Conservation (phyloP, 2,888 invertebrate genomes). For the Cenopis cana region DNA sequence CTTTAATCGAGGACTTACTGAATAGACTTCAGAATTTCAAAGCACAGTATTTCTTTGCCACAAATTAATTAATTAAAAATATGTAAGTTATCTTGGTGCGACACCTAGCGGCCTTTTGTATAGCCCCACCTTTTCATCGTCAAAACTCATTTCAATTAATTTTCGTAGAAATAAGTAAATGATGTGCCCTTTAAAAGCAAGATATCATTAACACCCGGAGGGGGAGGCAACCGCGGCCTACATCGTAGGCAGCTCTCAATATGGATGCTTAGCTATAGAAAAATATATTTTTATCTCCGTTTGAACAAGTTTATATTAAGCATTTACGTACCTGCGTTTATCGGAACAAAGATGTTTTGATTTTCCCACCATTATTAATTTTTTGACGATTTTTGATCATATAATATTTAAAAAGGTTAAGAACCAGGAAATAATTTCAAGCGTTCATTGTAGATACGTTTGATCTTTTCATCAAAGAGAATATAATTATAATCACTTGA, state of each 20-base stretch:
- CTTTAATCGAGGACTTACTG: conserved; percentile 67
- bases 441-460: too few species aligned
- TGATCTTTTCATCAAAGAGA: too few species aligned
- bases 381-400: neutral
- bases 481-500: too few species aligned
- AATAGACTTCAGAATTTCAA: conserved; percentile 70
- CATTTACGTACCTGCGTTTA: neutral
- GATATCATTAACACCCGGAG: conserved; percentile 82
- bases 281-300: neutral
- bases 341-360: neutral
- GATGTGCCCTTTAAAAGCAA: conserved; percentile 82
- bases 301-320: neutral
- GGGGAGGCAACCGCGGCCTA: conserved; percentile 45
- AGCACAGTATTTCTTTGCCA: conserved; percentile 77
- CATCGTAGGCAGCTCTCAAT: neutral
- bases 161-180: conserved; percentile 84
- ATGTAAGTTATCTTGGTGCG: conserved; percentile 81
- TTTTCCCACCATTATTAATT: neutral
- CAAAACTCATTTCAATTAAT: conserved; percentile 85
- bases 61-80: conserved; percentile 83
- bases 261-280: neutral
- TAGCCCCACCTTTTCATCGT: conserved; percentile 81
- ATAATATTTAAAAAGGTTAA: too few species aligned
- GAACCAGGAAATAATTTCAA: too few species aligned
- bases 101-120: conserved; percentile 84